Percentiles rank a stretch among this genome's conserved stretches.
These are phyloP conservation scores for Poicephalus meyeri DNA, from an alignment of 2,113 vertebrate species.

Conservation along the genomic window DNA sequence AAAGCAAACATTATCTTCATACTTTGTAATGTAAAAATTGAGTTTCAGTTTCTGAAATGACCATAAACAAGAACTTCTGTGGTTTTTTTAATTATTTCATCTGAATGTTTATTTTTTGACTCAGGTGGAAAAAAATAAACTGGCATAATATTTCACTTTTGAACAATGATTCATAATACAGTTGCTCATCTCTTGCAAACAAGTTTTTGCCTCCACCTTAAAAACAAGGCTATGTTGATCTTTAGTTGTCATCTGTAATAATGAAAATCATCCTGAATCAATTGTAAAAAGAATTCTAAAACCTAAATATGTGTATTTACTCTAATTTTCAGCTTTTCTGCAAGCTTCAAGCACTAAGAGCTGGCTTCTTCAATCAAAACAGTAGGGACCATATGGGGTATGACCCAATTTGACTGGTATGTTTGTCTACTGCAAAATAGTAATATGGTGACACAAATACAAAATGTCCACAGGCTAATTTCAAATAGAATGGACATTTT, in stretches of 20 bases:
- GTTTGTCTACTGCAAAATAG: not conserved
- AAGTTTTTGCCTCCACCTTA: not conserved
- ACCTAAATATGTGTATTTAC: accelerated
- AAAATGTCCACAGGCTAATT: not conserved
- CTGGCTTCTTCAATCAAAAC: not conserved
- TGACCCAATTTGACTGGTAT: not conserved
- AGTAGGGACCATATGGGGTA: not conserved
- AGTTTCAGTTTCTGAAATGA: not conserved
- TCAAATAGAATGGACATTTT: not conserved
- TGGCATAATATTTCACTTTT: not conserved
- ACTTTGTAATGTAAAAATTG: not conserved
- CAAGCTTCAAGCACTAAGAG: not conserved
- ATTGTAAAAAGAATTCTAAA: not conserved
- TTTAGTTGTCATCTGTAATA: not conserved
- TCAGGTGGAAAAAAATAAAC: not conserved
- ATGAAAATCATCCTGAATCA: not conserved
- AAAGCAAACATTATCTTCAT: not conserved
- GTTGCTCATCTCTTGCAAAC: not conserved
- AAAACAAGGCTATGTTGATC: not conserved
- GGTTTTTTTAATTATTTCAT: not conserved
- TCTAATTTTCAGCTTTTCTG: not conserved
- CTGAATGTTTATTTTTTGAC: not conserved
- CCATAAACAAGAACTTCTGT: not conserved
- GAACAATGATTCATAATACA: not conserved
- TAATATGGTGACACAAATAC: not conserved